Percentiles rank a stretch among this genome's conserved stretches.
These are phyloP conservation scores for Pseudochaenichthys georgianus DNA, from an alignment of 2,797 vertebrate species.

Conservation along the genomic window DNA sequence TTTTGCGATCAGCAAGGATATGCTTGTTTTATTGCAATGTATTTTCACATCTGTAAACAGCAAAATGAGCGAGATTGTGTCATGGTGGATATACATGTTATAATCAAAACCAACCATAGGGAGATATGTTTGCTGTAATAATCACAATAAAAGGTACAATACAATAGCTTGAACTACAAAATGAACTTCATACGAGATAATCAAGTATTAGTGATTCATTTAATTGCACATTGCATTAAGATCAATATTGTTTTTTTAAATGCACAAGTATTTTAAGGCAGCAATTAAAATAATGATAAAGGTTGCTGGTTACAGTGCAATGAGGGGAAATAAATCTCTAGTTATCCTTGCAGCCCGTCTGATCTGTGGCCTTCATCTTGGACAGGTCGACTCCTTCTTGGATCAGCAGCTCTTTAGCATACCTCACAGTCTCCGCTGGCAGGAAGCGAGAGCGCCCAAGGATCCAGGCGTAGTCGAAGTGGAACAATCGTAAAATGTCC, in stretches of 20 bases:
- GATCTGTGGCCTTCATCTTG: conserved; percentile 78
- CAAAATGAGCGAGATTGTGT: not conserved
- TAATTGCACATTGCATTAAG: too few species aligned
- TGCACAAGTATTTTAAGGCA: too few species aligned
- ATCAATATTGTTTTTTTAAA: too few species aligned
- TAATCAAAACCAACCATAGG: not conserved
- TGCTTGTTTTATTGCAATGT: too few species aligned
- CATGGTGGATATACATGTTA: not conserved
- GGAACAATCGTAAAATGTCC: conserved; percentile 79
- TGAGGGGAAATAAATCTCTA: conserved; percentile 6
- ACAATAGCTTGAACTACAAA: too few species aligned
- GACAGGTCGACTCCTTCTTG: conserved; percentile 74
- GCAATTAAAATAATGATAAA: too few species aligned
- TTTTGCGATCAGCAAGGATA: too few species aligned
- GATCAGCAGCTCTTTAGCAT: conserved; percentile 72
- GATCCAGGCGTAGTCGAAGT: conserved; percentile 83
- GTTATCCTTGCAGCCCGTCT: conserved; percentile 74
- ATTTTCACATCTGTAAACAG: not conserved
- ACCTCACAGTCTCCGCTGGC: conserved; percentile 47
- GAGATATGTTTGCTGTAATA: too few species aligned
- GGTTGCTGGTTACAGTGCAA: not conserved
- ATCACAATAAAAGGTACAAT: not conserved
- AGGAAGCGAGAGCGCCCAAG: conserved; percentile 78
- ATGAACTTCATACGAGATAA: too few species aligned
- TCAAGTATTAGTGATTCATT: too few species aligned